These are phyloP conservation scores for Luscinia luscinia DNA, from an alignment of 2,797 vertebrate genomes.

Conservation along the genomic window DNA sequence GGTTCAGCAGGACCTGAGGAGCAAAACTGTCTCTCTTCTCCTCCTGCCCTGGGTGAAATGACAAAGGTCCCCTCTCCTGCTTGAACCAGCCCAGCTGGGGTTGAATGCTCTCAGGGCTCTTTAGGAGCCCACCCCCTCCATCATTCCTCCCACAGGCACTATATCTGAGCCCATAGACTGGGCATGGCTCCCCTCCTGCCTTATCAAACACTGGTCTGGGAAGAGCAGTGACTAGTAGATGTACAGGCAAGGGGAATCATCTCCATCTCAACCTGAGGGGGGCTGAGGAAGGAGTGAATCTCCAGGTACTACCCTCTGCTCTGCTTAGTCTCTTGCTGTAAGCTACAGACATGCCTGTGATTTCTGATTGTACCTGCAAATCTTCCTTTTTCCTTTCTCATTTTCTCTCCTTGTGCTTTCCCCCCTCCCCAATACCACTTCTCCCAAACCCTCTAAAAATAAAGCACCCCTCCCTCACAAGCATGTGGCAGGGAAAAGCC, in stretches of 20 bases:
- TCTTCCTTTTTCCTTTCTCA: background rate
- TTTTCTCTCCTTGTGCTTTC: background rate
- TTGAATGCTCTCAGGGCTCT: background rate
- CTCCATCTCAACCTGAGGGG: background rate
- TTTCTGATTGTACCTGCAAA: conserved; percentile 43
- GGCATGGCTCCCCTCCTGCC: background rate
- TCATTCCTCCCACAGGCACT: background rate
- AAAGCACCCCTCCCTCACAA: background rate
- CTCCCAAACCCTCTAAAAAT: conserved; percentile 7
- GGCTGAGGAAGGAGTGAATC: background rate
- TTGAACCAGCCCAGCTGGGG: background rate
- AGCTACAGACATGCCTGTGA: background rate
- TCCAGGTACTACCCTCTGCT: background rate
- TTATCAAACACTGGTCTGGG: background rate
- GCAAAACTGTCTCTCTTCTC: background rate
- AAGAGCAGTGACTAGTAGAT: background rate
- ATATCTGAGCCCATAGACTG: background rate
- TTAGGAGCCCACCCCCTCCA: background rate
- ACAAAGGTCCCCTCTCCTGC: background rate
- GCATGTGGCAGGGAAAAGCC: background rate
- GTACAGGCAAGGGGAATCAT: accelerated
- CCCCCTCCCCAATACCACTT: background rate
- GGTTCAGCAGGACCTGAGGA: background rate
- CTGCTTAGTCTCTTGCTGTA: background rate
- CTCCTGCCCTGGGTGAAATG: background rate